Evolutionary conservation across 2,113 vertebrate genomes (phyloP), one percentile per base, ranked within the genome.

Genomic region (Tichodroma muraria): DNA sequence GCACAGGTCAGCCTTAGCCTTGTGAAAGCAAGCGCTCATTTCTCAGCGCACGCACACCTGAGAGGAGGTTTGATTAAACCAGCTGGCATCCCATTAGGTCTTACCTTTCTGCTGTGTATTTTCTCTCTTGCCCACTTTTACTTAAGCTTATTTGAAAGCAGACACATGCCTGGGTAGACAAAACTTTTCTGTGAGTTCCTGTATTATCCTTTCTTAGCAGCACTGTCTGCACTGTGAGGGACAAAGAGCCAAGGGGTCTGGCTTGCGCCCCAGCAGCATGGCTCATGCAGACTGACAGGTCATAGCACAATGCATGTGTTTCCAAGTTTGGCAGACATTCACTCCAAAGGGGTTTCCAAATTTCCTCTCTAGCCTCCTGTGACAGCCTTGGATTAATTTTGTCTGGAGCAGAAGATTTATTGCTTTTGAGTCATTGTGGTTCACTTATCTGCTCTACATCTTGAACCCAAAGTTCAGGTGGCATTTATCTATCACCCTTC

Each of bases 331-430:
- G 86, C 77, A 95, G 60, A 64, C 50, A 23, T 50, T 93, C 63
- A 16, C 76, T 90, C 90, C 60, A 85, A 44, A 91, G 76, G 85
- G 37, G 61, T 88, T 96, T 96, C 89, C 80, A 94, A 93, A 95
- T 94, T 91, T 97, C 91, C 89, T 90, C 68, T 78, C 69, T 57
- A 88, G 70, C 69, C 73, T 95, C 61, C 59, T 64, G 56, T 80
- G 85, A 69, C 94, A 95, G 82, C 65, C 59, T 92, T 57, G 85
- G 85, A 88, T 95, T 97, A 95, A 95, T 94, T 95, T 93, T 91
- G 87, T 93, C 94, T 94, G 80, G 89, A 94, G 85, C 27, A 59
- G 76, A 81, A 85, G 68, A 94, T 86, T 91, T 93, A 90, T 69
- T 72, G 77, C 82, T 38, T 87, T 87, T 86, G 82, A 96, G 73